phyloP scores from a whole-genome alignment of 2,888 invertebrate species.

The Aspidapion aeneum region DNA sequence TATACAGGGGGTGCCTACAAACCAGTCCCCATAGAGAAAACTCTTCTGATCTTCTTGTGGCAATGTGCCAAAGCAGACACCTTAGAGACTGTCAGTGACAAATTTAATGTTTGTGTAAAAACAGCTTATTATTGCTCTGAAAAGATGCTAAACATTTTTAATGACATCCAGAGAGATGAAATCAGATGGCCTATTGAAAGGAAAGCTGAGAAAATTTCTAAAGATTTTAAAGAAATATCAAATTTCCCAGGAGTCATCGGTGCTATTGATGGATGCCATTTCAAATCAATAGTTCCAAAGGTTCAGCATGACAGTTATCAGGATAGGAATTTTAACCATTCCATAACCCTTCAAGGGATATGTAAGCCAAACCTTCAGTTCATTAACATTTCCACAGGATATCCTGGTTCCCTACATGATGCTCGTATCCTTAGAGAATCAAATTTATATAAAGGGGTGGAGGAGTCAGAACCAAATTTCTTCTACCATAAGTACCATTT shows the following conservation, averaged over 20 bases:
- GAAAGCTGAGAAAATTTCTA: neutral
- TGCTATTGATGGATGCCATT: constrained; percentile 14
- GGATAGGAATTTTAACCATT: constrained; percentile 12
- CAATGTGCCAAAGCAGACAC: constrained; percentile 9
- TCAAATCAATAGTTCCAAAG: constrained; percentile 11
- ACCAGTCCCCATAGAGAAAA: constrained; percentile 8
- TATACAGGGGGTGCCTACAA: constrained; percentile 10
- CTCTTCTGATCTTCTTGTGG: constrained; percentile 13
- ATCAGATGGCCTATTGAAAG: constrained; percentile 11
- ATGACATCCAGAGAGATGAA: neutral
- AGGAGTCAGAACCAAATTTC: constrained; percentile 11
- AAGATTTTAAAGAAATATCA: neutral
- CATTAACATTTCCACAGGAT: constrained; percentile 11
- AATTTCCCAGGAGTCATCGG: constrained; percentile 11
- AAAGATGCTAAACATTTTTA: neutral
- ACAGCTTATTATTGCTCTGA: neutral
- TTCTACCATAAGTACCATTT: constrained; percentile 11
- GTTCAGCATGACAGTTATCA: constrained; percentile 16
- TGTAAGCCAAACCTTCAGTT: constrained; percentile 9
- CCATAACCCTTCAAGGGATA: constrained; percentile 11
- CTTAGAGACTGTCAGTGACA: constrained; percentile 11
- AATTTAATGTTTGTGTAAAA: neutral
- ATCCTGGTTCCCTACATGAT: constrained; percentile 18
- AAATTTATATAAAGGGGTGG: constrained; percentile 8
- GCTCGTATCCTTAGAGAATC: constrained; percentile 11